phyloP scores from a whole-genome alignment of 2,113 vertebrate species.

The Baryphthengus martii region DNA sequence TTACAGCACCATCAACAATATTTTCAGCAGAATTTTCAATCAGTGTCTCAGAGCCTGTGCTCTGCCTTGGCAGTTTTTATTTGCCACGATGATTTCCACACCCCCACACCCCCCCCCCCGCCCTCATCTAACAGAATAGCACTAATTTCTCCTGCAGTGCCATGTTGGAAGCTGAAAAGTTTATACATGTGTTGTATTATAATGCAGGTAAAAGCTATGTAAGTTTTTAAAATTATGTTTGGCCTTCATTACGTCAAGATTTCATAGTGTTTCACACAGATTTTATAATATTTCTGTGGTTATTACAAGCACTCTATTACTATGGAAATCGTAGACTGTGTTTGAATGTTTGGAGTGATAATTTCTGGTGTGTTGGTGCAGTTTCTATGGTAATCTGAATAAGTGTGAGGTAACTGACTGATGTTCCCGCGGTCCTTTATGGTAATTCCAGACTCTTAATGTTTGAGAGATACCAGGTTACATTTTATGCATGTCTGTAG shows the following conservation, averaged over 20 bases:
- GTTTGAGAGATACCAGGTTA: not conserved
- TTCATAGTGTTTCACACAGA: not conserved
- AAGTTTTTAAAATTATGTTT: not conserved
- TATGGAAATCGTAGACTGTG: constrained; percentile 62
- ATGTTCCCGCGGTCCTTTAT: constrained; percentile 46
- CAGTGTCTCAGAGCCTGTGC: not conserved
- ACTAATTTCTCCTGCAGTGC: not conserved
- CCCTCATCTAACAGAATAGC: not conserved
- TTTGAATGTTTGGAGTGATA: constrained; percentile 47
- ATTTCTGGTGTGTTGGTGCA: constrained; percentile 43
- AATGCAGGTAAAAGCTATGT: not conserved
- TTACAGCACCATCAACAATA: not conserved
- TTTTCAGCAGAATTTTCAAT: not conserved
- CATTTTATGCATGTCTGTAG: not conserved
- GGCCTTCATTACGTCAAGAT: not conserved
- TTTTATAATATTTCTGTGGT: constrained; percentile 28
- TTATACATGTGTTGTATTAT: not conserved
- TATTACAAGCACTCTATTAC: constrained; percentile 54
- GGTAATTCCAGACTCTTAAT: constrained; percentile 11
- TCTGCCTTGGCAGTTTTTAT: not conserved
- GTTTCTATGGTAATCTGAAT: constrained; percentile 65
- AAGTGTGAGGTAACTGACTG: constrained; percentile 53
- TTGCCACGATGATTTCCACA: not conserved
- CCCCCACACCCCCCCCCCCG: too few species aligned
- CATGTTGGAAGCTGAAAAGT: not conserved